Conservation (phyloP, 2,888 invertebrate genomes). For the Sinodicranocentrus sp. region DNA sequence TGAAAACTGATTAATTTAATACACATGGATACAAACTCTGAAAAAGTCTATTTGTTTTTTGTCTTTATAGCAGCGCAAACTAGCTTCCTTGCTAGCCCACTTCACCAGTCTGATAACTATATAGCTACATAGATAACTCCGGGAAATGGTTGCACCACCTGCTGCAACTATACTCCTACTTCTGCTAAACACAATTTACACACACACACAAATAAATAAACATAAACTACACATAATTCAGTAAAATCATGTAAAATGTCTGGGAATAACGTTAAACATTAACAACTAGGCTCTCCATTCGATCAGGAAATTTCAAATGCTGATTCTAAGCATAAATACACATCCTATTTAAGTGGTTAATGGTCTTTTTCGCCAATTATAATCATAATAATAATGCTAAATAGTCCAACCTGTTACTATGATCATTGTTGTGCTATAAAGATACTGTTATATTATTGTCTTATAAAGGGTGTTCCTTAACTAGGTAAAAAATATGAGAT, state of each 20-base stretch:
- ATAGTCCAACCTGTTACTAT: constrained; percentile 16
- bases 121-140: constrained; percentile 66
- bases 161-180: constrained; percentile 60
- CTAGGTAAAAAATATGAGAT: constrained; percentile 10
- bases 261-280: background rate
- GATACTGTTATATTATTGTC: constrained; percentile 35
- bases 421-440: constrained; percentile 33
- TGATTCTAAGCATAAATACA: background rate
- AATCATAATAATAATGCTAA: constrained; percentile 43
- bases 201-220: constrained; percentile 48
- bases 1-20: background rate
- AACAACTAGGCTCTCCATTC: background rate
- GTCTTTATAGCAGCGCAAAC: constrained; percentile 63
- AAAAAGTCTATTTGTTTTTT: constrained; percentile 56
- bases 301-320: constrained; percentile 15
- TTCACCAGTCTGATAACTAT: constrained; percentile 69
- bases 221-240: background rate
- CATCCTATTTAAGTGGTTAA: constrained; percentile 2
- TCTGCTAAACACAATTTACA: constrained; percentile 63
- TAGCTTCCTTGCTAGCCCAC: constrained; percentile 64
- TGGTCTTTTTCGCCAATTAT: background rate
- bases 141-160: constrained; percentile 54
- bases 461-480: constrained; percentile 58
- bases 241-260: background rate
- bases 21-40: too few relatives aligned